Percentiles rank a stretch among this genome's conserved stretches.
phyloP scores from a whole-genome alignment of 2,797 vertebrate species.

The Orientallactaga sibirica region DNA sequence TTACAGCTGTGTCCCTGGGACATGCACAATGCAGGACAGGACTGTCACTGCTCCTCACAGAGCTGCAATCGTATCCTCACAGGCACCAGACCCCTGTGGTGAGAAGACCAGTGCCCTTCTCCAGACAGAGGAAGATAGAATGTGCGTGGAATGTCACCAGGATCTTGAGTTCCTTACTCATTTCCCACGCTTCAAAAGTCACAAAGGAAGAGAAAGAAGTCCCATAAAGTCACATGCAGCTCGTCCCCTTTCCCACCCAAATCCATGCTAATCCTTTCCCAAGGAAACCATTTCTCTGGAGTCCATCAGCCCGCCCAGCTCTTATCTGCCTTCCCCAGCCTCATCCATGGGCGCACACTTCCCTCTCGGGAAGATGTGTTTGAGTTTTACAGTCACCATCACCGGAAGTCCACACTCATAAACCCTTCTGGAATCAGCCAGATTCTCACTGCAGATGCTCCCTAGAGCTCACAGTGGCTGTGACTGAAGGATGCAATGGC shows the following conservation, averaged over 20 bases:
- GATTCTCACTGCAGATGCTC: fast-evolving
- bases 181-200: not conserved
- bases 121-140: not conserved
- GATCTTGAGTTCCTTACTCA: not conserved
- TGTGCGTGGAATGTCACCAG: fast-evolving
- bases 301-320: fast-evolving
- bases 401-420: fast-evolving
- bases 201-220: not conserved
- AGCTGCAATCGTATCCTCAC: not conserved
- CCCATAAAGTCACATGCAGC: not conserved
- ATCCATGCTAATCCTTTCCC: not conserved
- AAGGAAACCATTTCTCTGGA: not conserved
- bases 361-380: fast-evolving
- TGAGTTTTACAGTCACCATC: not conserved
- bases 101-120: no score
- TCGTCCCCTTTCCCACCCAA: not conserved
- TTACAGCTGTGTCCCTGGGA: not conserved
- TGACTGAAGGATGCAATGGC: no score
- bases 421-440: not conserved
- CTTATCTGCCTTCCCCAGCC: no score
- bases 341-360: fast-evolving
- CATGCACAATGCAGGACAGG: not conserved
- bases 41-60: not conserved
- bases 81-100: no score
- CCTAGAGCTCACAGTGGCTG: fast-evolving